Base-by-base conservation (phyloP, 64 coral and sea anemone genomes). In the Pocillopora damicornis region DNA sequence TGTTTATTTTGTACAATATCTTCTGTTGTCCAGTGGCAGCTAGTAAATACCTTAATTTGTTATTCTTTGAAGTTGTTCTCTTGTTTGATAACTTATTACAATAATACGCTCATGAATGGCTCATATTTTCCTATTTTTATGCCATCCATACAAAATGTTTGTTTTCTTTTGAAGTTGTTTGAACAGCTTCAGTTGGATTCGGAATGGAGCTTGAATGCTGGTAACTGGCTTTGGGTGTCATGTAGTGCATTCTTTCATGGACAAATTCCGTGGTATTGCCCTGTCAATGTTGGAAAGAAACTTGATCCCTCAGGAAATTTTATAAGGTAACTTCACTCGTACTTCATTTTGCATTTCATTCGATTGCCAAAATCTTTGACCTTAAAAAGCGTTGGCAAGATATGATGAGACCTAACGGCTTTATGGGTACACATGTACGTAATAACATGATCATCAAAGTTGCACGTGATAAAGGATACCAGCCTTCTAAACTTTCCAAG, bases 201-300 rank as follows among this genome's bases (percentile, higher is more conserved):
- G 6, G 97, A 99, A 62, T 99, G 97, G 97, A 99, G 97, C 62
- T 69, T 99, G 12, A 95, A 95, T 92, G 90, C 97, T 23, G 97
- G 93, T 9, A 99, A 88, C 68, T 99, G 97, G 97, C 61, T 99
- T 9, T 95, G 90, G 90, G 68, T 99, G 0, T 99, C 97, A 13
- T 93, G 93, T 36, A 95, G 97, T 88, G 88, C 90, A 58, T 99
- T 99, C 66, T 95, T 91, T 79, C 82, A 93, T 62, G 84, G 86
- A 0, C 90, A 92, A 20, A 88, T 95, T 42, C 93, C 93, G 22
- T 88, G 89, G 36, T 99, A 92, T 67, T 99, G 97, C 61, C 97
- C 97, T 51, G 97, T 99, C 6, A 93, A 81, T 69, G 86, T 92
- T 20, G 93, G 93, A 15, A 95, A 95, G 63, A 92, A 95, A 75